These are phyloP conservation scores for Drosophila azteca DNA, from an alignment of 1,140 invertebrate species.

Conservation along the genomic window DNA sequence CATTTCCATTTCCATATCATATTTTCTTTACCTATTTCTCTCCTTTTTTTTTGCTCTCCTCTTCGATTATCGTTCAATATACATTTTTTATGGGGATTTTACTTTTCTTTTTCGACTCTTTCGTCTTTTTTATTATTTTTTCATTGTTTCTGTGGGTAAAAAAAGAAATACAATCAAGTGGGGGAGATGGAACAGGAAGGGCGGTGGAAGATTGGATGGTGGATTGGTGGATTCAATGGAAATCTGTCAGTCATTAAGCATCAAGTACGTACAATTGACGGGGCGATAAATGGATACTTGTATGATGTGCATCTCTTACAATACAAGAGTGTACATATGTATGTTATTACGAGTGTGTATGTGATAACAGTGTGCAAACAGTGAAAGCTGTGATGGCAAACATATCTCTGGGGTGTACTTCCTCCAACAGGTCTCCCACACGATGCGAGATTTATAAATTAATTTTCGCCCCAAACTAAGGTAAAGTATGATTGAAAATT, in stretches of 20 bases:
- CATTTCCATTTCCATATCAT: constrained; percentile 48
- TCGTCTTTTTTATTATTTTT: neutral
- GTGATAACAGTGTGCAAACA: no score
- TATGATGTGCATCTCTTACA: neutral
- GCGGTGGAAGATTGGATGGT: no score
- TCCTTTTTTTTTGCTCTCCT: constrained; percentile 2
- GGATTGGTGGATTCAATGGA: neutral
- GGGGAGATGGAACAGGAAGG: no score
- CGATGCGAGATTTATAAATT: no score
- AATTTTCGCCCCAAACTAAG: no score
- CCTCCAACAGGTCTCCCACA: no score
- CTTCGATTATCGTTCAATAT: neutral
- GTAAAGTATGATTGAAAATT: no score
- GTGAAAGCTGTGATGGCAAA: no score
- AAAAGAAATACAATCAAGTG: neutral
- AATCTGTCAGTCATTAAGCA: constrained; percentile 16
- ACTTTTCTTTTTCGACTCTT: neutral
- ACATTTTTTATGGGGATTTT: constrained; percentile 7
- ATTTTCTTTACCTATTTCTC: constrained; percentile 16
- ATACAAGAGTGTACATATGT: no score
- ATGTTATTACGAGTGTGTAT: no score
- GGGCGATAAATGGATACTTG: constrained; percentile 3
- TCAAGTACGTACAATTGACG: constrained; percentile 11
- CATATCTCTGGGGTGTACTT: no score
- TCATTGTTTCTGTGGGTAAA: constrained; percentile 6